A percentile compares a stretch with the other conserved stretches of the same genome.
Evolutionary conservation across 2,113 vertebrate genomes (phyloP).

Genomic region (Nipponia nippon): DNA sequence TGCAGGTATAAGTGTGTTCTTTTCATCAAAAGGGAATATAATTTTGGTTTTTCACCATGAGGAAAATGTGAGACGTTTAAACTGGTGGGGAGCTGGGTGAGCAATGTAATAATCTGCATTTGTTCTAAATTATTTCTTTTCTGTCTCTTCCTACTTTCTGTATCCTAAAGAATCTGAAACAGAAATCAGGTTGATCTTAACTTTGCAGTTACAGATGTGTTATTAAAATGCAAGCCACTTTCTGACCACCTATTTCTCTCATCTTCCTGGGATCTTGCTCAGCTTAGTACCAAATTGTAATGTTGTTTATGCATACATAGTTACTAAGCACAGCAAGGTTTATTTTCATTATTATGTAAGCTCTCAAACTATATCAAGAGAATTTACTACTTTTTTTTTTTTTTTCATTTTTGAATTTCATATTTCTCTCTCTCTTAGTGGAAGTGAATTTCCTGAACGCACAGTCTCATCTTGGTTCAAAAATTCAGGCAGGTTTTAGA

Average conservation of each 20-base stretch:
- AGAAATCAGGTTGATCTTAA: neutral
- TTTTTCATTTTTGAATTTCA: neutral
- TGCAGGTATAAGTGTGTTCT: neutral
- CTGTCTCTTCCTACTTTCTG: neutral
- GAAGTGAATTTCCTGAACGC: neutral
- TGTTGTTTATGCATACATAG: neutral
- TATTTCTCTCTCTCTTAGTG: neutral
- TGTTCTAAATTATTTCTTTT: neutral
- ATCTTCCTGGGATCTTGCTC: neutral
- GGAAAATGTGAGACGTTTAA: neutral
- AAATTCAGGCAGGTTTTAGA: neutral
- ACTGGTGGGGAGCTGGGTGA: neutral
- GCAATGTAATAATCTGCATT: neutral
- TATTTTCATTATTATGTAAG: neutral
- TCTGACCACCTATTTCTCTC: neutral
- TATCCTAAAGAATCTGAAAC: neutral
- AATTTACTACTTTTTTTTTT: neutral
- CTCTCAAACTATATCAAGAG: neutral
- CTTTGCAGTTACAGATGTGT: neutral
- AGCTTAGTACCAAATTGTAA: neutral
- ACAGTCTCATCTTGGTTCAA: neutral
- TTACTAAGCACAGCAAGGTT: neutral
- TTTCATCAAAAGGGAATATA: constrained; percentile 4
- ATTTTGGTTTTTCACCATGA: neutral
- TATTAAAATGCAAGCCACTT: neutral